A percentile compares a stretch with the other conserved stretches of the same genome.
phyloP scores from a whole-genome alignment of 2,797 vertebrate species.

The Gallinago solitaria region DNA sequence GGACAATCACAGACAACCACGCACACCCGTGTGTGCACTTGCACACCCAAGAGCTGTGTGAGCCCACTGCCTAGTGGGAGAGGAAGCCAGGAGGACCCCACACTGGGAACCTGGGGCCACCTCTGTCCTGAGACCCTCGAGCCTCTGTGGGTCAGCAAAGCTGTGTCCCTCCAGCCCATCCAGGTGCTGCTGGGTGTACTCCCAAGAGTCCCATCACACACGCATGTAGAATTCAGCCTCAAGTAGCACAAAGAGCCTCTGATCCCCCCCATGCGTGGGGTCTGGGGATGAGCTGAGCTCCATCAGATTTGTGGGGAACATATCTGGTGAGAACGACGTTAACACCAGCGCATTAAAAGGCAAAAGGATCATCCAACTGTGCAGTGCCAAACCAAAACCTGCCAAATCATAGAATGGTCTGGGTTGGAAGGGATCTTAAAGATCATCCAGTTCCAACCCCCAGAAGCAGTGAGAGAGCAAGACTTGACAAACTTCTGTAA shows the following conservation, averaged over 20 bases:
- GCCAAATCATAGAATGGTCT: not conserved
- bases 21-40: too few species aligned
- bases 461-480: not conserved
- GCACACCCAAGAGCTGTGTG: not conserved
- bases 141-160: not conserved
- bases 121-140: not conserved
- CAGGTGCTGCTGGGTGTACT: too few species aligned
- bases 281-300: not conserved
- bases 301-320: accelerated
- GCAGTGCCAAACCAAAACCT: not conserved
- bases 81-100: not conserved
- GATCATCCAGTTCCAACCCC: too few species aligned
- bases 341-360: not conserved
- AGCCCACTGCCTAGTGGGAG: not conserved
- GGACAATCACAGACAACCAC: too few species aligned
- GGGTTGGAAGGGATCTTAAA: too few species aligned
- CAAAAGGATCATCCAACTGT: not conserved
- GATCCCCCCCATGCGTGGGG: accelerated
- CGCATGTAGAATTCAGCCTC: accelerated
- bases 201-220: not conserved
- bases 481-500: not conserved
- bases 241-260: not conserved
- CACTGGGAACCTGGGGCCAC: not conserved
- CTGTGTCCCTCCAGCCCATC: not conserved
- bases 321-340: not conserved